Evolutionary conservation across 2,888 invertebrate genomes (phyloP).

Genomic region (Ophion ventricosus): DNA sequence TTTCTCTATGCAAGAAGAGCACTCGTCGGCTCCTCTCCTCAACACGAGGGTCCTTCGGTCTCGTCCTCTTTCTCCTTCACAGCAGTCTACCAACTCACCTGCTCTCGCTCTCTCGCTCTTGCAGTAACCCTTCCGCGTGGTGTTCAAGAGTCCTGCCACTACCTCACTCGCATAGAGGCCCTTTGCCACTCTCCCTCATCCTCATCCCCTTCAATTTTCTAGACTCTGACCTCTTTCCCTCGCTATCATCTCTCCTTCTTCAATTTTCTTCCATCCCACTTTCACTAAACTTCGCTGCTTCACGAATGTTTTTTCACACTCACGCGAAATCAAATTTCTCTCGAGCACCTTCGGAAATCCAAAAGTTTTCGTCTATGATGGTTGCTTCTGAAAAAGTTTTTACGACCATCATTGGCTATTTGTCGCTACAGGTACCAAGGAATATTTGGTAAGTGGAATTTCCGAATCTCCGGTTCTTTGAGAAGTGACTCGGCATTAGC

Average conservation of each 20-base stretch:
- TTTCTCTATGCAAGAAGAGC: constrained; percentile 70
- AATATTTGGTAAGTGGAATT: too few species aligned
- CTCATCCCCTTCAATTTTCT: constrained; percentile 46
- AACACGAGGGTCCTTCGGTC: constrained; percentile 78
- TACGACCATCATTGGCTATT: background rate
- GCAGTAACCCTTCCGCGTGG: constrained; percentile 56
- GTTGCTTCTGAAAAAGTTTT: background rate
- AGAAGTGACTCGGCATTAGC: too few species aligned
- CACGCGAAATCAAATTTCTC: constrained; percentile 18
- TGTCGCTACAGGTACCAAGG: background rate
- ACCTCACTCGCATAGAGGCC: constrained; percentile 29
- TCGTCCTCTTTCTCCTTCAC: constrained; percentile 67
- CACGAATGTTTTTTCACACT: constrained; percentile 53
- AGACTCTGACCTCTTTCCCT: constrained; percentile 53
- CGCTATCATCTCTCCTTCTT: constrained; percentile 64
- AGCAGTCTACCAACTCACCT: constrained; percentile 17
- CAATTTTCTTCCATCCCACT: constrained; percentile 47
- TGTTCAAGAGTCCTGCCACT: constrained; percentile 57
- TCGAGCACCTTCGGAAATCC: constrained; percentile 30
- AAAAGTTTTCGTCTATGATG: constrained; percentile 20
- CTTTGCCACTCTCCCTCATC: constrained; percentile 33
- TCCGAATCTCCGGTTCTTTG: too few species aligned
- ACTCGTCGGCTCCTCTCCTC: constrained; percentile 80
- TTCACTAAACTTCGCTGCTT: constrained; percentile 73
- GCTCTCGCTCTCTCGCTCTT: constrained; percentile 45